These are phyloP conservation scores for Venusia cambrica DNA, from an alignment of 2,888 invertebrate genomes.

Conservation along the genomic window DNA sequence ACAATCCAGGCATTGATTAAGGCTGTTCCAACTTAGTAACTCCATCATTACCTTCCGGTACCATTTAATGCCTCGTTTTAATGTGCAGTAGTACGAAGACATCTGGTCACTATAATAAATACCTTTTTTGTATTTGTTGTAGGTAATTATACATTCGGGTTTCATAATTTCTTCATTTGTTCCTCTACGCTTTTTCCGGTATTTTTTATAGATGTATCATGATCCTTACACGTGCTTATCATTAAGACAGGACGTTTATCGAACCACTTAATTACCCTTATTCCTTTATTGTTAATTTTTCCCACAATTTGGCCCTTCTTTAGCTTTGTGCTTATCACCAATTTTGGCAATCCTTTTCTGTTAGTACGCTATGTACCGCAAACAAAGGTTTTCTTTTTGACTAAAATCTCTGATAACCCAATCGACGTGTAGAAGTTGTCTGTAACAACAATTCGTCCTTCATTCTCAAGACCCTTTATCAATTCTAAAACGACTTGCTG, in stretches of 20 bases:
- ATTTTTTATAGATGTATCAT: background rate
- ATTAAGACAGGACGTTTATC: background rate
- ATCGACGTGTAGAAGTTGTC: background rate
- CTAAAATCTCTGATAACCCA: background rate
- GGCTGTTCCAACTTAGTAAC: background rate
- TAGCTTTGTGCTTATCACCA: background rate
- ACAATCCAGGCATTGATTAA: background rate
- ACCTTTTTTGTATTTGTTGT: background rate
- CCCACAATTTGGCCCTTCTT: background rate
- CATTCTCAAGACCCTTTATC: background rate
- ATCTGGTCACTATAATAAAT: background rate
- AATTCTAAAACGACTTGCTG: background rate
- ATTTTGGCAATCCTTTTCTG: background rate
- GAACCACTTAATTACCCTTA: background rate
- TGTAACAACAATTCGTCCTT: background rate
- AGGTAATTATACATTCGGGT: background rate
- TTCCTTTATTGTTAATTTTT: background rate
- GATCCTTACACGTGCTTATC: background rate
- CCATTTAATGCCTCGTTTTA: background rate
- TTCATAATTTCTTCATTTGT: background rate
- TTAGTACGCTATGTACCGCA: background rate
- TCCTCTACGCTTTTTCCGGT: background rate
- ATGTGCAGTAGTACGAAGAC: background rate
- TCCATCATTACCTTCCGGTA: background rate
- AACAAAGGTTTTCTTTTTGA: background rate